A percentile compares a stretch with the other conserved stretches of the same genome.
phyloP scores from a whole-genome alignment of 1,140 invertebrate species.

The Liolophura sinensis region DNA sequence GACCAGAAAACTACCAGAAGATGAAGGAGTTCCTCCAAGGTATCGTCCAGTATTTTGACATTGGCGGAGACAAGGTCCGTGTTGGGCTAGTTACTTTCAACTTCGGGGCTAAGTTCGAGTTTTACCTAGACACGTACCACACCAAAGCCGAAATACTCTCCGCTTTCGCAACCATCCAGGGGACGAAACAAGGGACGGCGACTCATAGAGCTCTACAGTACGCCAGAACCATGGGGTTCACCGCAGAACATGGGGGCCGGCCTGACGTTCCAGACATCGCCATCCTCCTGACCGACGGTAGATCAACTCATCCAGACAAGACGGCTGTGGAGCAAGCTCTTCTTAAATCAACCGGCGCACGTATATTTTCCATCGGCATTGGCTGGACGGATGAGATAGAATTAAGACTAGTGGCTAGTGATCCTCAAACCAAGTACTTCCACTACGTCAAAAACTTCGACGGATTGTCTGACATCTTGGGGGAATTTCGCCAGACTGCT shows the following conservation, averaged over 20 bases:
- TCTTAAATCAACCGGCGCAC: no score
- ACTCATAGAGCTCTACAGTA: slow-evolving; percentile 9
- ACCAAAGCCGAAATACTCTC: not conserved
- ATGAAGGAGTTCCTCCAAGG: slow-evolving; percentile 26
- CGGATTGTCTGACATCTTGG: no score
- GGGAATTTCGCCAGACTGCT: no score
- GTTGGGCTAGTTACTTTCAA: slow-evolving; percentile 27
- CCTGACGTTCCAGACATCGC: slow-evolving; percentile 4
- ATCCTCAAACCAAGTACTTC: no score
- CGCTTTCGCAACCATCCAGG: not conserved
- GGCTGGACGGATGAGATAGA: no score
- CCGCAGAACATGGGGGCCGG: slow-evolving; percentile 3
- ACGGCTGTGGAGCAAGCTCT: no score
- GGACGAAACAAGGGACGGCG: not conserved
- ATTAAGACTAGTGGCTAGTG: no score
- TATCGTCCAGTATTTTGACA: slow-evolving; percentile 21
- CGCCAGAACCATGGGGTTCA: slow-evolving; percentile 1
- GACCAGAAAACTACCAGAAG: slow-evolving; percentile 21
- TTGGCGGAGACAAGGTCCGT: slow-evolving; percentile 27
- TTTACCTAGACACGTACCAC: slow-evolving; percentile 19
- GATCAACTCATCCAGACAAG: slow-evolving; percentile 2
- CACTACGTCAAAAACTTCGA: no score
- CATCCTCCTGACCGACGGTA: slow-evolving; percentile 15
- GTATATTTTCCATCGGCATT: no score
- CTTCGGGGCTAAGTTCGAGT: slow-evolving; percentile 13